phyloP scores from a whole-genome alignment of 2,113 vertebrate genomes.

The Pelusios castaneus region DNA sequence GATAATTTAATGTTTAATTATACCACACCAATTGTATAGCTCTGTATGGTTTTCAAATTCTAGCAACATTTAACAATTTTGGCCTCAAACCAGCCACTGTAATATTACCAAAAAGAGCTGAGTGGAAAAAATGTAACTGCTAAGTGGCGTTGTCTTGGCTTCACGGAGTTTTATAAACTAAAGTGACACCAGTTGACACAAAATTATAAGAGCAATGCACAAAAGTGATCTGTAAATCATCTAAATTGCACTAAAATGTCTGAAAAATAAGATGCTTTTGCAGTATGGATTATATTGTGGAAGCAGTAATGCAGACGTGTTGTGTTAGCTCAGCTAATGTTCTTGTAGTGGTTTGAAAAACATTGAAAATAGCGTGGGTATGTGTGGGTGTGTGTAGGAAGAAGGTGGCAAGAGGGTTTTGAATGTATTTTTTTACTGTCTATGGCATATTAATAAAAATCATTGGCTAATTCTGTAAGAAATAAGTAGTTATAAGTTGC shows the following conservation, averaged over 20 bases:
- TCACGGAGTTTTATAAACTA: slow-evolving; percentile 48
- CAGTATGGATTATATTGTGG: slow-evolving; percentile 55
- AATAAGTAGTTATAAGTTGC: slow-evolving; percentile 1
- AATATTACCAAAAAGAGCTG: slow-evolving; percentile 32
- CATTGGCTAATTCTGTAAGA: slow-evolving; percentile 52
- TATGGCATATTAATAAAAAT: slow-evolving; percentile 56
- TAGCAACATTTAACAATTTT: slow-evolving; percentile 37
- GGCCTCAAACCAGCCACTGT: slow-evolving; percentile 58
- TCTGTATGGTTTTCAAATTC: slow-evolving; percentile 49
- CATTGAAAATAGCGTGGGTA: slow-evolving; percentile 20
- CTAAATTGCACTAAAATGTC: slow-evolving; percentile 70
- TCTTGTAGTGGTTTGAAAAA: slow-evolving; percentile 58
- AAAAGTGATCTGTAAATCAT: slow-evolving; percentile 57
- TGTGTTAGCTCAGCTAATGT: slow-evolving; percentile 60
- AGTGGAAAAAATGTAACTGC: slow-evolving; percentile 51
- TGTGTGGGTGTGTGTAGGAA: slow-evolving; percentile 10
- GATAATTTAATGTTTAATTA: slow-evolving; percentile 89
- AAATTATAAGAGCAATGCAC: slow-evolving; percentile 60
- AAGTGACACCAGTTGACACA: slow-evolving; percentile 57
- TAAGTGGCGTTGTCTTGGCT: slow-evolving; percentile 63
- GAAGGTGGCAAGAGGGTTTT: slow-evolving; percentile 38
- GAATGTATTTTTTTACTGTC: slow-evolving; percentile 61
- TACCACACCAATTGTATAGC: slow-evolving; percentile 71
- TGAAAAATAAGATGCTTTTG: slow-evolving; percentile 65
- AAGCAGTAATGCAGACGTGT: slow-evolving; percentile 61